Percentiles rank a stretch among this genome's conserved stretches.
These are phyloP conservation scores for Chaenodraco wilsoni DNA, from an alignment of 2,797 vertebrate species.

Conservation along the genomic window DNA sequence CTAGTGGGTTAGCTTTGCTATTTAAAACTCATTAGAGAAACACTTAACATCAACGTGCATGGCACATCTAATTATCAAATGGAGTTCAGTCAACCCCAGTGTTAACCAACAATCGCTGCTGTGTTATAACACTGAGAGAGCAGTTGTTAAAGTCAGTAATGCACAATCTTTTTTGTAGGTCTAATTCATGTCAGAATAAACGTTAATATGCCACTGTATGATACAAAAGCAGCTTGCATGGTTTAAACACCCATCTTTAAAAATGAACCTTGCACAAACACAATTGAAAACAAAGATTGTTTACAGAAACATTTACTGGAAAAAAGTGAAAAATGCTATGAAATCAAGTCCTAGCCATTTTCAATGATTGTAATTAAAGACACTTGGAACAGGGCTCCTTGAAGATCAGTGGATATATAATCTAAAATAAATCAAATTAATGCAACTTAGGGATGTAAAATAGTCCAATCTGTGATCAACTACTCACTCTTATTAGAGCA, in stretches of 20 bases:
- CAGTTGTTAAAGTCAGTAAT: constrained; percentile 10
- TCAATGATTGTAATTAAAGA: neutral
- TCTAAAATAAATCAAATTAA: neutral
- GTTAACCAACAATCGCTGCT: constrained; percentile 35
- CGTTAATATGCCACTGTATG: neutral
- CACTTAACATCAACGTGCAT: constrained; percentile 35
- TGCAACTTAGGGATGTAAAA: constrained; percentile 4
- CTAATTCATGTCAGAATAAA: neutral
- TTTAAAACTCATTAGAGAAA: constrained; percentile 47
- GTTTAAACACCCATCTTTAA: neutral
- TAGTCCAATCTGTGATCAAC: constrained; percentile 1
- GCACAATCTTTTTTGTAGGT: neutral
- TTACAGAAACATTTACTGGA: neutral
- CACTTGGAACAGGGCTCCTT: neutral
- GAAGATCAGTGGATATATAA: neutral
- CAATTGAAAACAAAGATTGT: neutral
- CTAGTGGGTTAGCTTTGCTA: constrained; percentile 16
- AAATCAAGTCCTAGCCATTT: neutral
- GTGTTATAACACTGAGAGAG: constrained; percentile 13
- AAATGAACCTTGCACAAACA: neutral
- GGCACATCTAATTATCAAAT: constrained; percentile 50
- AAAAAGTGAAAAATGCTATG: neutral
- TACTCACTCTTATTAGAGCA: constrained; percentile 11
- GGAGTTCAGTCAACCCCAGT: constrained; percentile 21
- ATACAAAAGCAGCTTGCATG: neutral